A percentile compares a stretch with the other conserved stretches of the same genome.
These are phyloP conservation scores for Tetragnatha montana DNA, from an alignment of 2,888 invertebrate genomes.

Conservation along the genomic window DNA sequence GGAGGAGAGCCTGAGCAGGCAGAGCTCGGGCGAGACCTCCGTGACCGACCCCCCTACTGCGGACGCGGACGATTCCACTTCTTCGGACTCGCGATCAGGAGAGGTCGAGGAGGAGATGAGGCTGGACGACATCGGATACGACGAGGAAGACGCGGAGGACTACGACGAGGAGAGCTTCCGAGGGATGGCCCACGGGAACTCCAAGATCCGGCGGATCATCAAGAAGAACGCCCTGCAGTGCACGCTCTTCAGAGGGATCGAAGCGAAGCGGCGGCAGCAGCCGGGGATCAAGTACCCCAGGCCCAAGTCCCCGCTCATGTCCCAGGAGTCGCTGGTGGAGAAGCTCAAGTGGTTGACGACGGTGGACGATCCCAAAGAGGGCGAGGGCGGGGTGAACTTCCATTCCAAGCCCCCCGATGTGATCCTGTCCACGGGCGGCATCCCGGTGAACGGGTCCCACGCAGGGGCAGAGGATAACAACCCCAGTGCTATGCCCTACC, in stretches of 20 bases:
- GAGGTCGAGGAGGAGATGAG: constrained; percentile 68
- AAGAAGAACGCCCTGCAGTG: constrained; percentile 88
- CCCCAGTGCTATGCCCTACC: constrained; percentile 32
- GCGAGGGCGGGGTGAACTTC: constrained; percentile 30
- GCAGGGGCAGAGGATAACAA: constrained; percentile 57
- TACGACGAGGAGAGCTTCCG: constrained; percentile 65
- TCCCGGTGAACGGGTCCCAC: constrained; percentile 62
- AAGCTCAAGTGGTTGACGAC: constrained; percentile 87
- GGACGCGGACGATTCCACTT: constrained; percentile 68
- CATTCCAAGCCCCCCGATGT: constrained; percentile 67
- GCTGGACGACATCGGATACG: constrained; percentile 67
- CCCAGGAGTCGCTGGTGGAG: constrained; percentile 85
- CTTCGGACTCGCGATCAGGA: constrained; percentile 64
- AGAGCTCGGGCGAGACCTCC: constrained; percentile 64
- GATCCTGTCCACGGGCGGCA: constrained; percentile 64
- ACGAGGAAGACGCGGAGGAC: constrained; percentile 67
- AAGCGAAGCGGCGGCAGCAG: constrained; percentile 77
- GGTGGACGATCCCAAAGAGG: constrained; percentile 59
- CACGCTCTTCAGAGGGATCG: constrained; percentile 83
- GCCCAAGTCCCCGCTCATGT: constrained; percentile 64
- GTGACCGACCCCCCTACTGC: constrained; percentile 55
- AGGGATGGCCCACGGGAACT: constrained; percentile 73
- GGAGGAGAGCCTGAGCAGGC: constrained; percentile 56
- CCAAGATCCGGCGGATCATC: constrained; percentile 83
- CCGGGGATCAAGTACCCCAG: constrained; percentile 59